Evolutionary conservation across 2,888 invertebrate genomes (phyloP).

Genomic region (Callimorpha dominula): DNA sequence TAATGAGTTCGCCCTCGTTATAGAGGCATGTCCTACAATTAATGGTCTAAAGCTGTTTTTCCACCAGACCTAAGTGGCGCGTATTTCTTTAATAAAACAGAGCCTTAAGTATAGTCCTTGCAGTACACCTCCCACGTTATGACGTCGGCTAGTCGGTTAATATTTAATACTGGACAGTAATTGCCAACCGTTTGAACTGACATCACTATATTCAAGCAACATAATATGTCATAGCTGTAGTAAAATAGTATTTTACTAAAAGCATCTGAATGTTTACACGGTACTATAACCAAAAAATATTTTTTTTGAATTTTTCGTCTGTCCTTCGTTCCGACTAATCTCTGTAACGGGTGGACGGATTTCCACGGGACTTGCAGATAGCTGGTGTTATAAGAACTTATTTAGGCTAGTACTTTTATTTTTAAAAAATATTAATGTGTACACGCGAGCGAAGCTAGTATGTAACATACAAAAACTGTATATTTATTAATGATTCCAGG

Average conservation of each 20-base stretch:
- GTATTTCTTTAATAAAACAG: not conserved
- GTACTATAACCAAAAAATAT: too few species aligned
- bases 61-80: not conserved
- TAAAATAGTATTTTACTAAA: too few species aligned
- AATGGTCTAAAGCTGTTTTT: not conserved
- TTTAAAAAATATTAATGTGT: too few species aligned
- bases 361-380: too few species aligned
- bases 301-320: too few species aligned
- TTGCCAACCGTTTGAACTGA: not conserved
- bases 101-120: not conserved
- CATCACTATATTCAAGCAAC: not conserved
- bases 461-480: too few species aligned
- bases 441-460: too few species aligned
- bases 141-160: not conserved
- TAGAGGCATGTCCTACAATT: not conserved
- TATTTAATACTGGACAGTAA: not conserved
- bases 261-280: too few species aligned
- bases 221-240: not conserved
- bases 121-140: not conserved
- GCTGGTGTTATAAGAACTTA: too few species aligned
- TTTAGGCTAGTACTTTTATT: too few species aligned
- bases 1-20: conserved; percentile 15
- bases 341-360: too few species aligned
- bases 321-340: too few species aligned
- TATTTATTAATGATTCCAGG: conserved; percentile 85